Evolutionary conservation across 2,797 vertebrate species (phyloP).

Genomic region (Gobio occitaniae): DNA sequence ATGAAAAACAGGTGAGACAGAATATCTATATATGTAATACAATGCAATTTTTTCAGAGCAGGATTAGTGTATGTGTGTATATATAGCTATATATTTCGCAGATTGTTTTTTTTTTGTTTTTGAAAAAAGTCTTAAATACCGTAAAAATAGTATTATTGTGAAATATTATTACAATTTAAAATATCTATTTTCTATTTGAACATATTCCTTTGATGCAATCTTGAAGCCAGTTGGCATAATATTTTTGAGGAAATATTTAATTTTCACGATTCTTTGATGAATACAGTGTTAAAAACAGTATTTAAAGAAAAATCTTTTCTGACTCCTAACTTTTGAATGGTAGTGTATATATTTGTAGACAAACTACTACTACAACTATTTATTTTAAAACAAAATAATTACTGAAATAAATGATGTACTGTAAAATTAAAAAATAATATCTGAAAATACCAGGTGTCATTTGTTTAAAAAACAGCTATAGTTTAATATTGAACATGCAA

Average conservation of each 20-base stretch:
- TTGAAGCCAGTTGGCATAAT: neutral
- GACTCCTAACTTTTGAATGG: neutral
- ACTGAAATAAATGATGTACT: constrained; percentile 1
- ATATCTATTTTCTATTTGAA: too few species aligned
- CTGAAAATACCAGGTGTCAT: neutral
- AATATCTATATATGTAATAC: constrained; percentile 7
- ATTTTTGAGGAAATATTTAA: too few species aligned
- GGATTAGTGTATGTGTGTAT: neutral
- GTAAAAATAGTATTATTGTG: too few species aligned
- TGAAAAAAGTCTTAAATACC: too few species aligned
- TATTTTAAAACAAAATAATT: neutral
- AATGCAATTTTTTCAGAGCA: neutral
- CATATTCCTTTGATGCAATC: neutral
- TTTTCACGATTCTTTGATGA: neutral
- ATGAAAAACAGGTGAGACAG: neutral
- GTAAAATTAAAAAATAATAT: neutral
- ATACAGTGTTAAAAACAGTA: neutral
- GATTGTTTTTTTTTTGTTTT: too few species aligned
- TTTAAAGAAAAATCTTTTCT: neutral
- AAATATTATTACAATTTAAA: too few species aligned
- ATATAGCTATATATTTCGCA: too few species aligned
- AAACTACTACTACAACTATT: neutral
- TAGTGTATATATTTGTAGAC: neutral
- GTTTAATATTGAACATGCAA: neutral
- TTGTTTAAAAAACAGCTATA: neutral